Base-by-base conservation (phyloP, 2,888 invertebrate species). In the Orchesella flavescens region DNA sequence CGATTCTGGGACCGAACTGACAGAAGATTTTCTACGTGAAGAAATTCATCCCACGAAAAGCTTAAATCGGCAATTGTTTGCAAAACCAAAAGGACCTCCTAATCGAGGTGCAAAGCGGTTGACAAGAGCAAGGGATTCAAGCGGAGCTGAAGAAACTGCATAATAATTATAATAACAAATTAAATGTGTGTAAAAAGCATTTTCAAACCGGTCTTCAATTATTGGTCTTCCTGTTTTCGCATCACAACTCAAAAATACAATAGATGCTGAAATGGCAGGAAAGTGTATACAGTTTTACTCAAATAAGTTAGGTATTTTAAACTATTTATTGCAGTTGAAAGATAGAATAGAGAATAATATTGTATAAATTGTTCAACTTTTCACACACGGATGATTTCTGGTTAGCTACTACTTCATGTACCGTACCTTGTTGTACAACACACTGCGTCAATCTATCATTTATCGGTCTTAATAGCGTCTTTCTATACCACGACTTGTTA, bases 21-120 rank as follows among this genome's bases (percentile, higher is more conserved):
- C 95, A 0, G 96, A 97, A 90, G 95, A 95, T 88, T 97, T 93
- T 91, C 91, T 99, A 15, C 94, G 96, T 89, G 97, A 98, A 89
- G 97, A 98, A 91, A 93, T 99, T 81, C 97, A 99, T 90, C 98
- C 98, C 0, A 96, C 96, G 90, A 94, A 94, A 89, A 95, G 94
- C 90, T 92, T 96, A 59, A 95, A 96, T 90, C 93, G 95, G 88
- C 96, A 96, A 19, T 96, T 97, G 89, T 99, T 99, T 92, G 96
- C 96, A 84, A 97, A 97, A 91, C 99, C 99, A 0, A 98, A 97
- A 91, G 98, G 98, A 10, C 99, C 98, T 55, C 96, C 96, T 5
- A 95, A 95, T 89, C 92, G 98, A 89, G 98, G 98, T 57, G 97
- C 97, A 0, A 96, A 95, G 90, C 93, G 97, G 86, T 93, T 97